These are phyloP conservation scores for Cheilosia soror DNA, from an alignment of 2,888 invertebrate species.

Conservation along the genomic window DNA sequence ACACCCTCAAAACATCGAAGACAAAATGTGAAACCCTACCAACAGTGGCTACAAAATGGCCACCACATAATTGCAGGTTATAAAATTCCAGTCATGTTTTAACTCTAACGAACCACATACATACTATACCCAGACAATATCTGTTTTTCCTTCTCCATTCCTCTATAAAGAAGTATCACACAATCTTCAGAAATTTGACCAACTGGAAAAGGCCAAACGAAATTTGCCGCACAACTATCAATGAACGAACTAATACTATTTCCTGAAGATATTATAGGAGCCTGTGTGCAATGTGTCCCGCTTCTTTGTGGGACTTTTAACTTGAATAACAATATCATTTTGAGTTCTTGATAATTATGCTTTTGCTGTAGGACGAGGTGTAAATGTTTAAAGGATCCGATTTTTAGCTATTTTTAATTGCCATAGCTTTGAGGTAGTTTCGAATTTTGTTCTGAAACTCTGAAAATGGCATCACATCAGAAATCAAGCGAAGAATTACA, in stretches of 20 bases:
- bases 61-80: conserved; percentile 66
- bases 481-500: no score
- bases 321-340: no score
- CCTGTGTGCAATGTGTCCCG: neutral
- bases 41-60: conserved; percentile 14
- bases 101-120: conserved; percentile 69
- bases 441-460: no score
- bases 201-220: conserved; percentile 48
- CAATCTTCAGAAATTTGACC: conserved; percentile 52
- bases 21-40: conserved; percentile 24
- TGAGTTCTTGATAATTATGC: no score
- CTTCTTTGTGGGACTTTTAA: no score
- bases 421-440: no score
- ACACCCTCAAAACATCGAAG: neutral
- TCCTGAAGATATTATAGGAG: neutral
- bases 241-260: neutral
- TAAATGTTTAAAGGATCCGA: no score
- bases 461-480: no score
- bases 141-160: neutral
- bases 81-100: conserved; percentile 71
- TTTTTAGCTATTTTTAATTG: no score
- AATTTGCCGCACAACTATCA: conserved; percentile 36
- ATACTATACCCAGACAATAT: conserved; percentile 19
- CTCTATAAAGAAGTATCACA: conserved; percentile 3
- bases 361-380: no score